Percentiles rank a stretch among this genome's conserved stretches.
Evolutionary conservation across 1,140 invertebrate species (phyloP).

Genomic region (Meloidogyne hapla): DNA sequence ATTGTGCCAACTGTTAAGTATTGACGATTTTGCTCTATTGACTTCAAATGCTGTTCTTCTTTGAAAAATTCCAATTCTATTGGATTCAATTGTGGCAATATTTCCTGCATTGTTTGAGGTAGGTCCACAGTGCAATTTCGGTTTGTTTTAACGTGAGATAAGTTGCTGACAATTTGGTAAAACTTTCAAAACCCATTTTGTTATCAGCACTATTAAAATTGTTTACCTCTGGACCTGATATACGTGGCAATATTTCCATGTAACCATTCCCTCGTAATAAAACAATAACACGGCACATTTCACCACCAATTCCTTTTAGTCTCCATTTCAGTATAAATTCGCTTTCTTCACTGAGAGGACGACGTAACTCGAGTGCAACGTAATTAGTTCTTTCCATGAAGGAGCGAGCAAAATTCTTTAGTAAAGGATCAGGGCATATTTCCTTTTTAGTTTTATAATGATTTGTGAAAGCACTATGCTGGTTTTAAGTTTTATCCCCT

Average conservation of each 20-base stretch:
- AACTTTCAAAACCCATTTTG: background rate
- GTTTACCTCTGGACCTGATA: conserved; percentile 1
- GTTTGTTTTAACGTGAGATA: conserved; percentile 6
- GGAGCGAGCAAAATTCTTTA: conserved; percentile 11
- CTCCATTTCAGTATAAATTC: conserved; percentile 18
- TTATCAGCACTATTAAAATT: background rate
- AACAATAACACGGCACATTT: conserved; percentile 9
- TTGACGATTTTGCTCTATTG: conserved; percentile 43
- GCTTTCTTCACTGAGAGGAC: background rate
- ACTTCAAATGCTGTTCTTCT: conserved; percentile 42
- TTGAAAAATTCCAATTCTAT: conserved; percentile 46
- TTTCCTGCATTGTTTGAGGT: conserved; percentile 17
- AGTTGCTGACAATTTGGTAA: background rate
- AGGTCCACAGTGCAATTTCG: conserved; percentile 23
- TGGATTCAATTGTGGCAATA: conserved; percentile 27
- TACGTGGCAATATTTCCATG: background rate
- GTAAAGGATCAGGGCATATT: background rate
- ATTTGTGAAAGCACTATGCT: background rate
- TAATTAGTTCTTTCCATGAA: background rate
- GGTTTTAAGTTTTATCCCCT: too few relatives aligned
- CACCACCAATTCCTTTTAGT: background rate
- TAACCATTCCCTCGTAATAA: conserved; percentile 11
- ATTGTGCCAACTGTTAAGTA: conserved; percentile 49
- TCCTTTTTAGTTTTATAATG: background rate
- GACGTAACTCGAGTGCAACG: conserved; percentile 2